Evolutionary conservation across 92 coral and sea anemone genomes (phyloP).

Genomic region (Porites evermanni): DNA sequence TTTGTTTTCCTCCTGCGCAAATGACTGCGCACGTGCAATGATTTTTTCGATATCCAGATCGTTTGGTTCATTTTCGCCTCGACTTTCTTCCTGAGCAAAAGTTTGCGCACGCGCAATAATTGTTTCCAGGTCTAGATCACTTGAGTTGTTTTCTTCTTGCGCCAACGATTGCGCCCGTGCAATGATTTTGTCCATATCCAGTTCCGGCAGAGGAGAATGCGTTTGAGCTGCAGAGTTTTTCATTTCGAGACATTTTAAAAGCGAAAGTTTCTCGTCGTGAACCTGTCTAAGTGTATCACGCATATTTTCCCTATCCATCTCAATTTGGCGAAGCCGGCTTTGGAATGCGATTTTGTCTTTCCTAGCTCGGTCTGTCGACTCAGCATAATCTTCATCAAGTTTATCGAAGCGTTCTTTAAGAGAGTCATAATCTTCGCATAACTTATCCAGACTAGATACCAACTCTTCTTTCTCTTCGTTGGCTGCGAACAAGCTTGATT

Average conservation of each 20-base stretch:
- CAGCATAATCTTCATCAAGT: constrained; percentile 62
- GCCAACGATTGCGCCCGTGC: constrained; percentile 75
- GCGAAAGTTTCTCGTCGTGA: constrained; percentile 84
- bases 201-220: constrained; percentile 53
- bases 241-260: constrained; percentile 80
- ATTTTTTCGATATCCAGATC: constrained; percentile 52
- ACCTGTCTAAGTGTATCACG: constrained; percentile 67
- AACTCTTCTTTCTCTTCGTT: constrained; percentile 60
- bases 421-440: constrained; percentile 53
- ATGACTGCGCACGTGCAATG: constrained; percentile 70
- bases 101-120: constrained; percentile 71
- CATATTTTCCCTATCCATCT: constrained; percentile 65
- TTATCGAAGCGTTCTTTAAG: constrained; percentile 61
- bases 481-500: constrained; percentile 66
- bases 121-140: constrained; percentile 48
- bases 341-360: constrained; percentile 70
- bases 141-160: constrained; percentile 49
- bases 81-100: constrained; percentile 56
- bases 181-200: constrained; percentile 58
- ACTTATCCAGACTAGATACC: constrained; percentile 58
- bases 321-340: constrained; percentile 59
- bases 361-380: constrained; percentile 44
- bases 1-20: constrained; percentile 50
- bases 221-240: constrained; percentile 52
- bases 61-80: constrained; percentile 38